Evolutionary conservation across 1,140 invertebrate genomes (phyloP).

Genomic region (Ceratosolen fusciceps): DNA sequence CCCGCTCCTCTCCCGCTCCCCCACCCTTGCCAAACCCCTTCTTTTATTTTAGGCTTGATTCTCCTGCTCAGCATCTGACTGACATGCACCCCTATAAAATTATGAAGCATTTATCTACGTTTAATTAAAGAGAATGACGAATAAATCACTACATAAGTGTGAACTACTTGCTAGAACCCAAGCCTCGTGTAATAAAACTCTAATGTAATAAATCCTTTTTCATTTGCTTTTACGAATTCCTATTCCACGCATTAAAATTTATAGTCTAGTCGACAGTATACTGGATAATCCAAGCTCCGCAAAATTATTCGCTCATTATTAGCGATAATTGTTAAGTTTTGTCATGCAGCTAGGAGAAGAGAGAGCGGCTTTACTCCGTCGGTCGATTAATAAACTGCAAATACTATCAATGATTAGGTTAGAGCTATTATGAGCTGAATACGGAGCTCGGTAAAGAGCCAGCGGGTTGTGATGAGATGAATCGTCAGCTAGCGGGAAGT

Average conservation of each 20-base stretch:
- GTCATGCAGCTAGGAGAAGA: neutral
- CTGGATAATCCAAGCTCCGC: neutral
- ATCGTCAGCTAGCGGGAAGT: neutral
- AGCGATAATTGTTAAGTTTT: conserved; percentile 10
- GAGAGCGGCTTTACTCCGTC: conserved; percentile 16
- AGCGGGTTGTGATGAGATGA: neutral
- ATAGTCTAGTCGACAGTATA: neutral
- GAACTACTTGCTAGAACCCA: neutral
- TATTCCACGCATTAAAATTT: neutral
- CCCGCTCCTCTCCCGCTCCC: neutral
- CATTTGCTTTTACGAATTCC: conserved; percentile 15
- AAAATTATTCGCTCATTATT: conserved; percentile 23
- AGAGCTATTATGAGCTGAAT: no score
- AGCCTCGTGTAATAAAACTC: neutral
- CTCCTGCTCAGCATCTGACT: neutral
- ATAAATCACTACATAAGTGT: conserved; percentile 33
- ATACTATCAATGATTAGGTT: no score
- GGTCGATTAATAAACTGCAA: conserved; percentile 35
- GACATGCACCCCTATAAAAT: neutral
- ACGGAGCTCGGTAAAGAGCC: neutral
- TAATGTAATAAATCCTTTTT: conserved; percentile 21
- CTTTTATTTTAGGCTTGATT: conserved; percentile 11
- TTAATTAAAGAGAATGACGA: conserved; percentile 16
- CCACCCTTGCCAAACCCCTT: no score
- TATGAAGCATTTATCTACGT: conserved; percentile 5